A percentile compares a stretch with the other conserved stretches of the same genome.
These are phyloP conservation scores for Tenrec ecaudatus DNA, from an alignment of 2,113 vertebrate genomes.

Conservation along the genomic window DNA sequence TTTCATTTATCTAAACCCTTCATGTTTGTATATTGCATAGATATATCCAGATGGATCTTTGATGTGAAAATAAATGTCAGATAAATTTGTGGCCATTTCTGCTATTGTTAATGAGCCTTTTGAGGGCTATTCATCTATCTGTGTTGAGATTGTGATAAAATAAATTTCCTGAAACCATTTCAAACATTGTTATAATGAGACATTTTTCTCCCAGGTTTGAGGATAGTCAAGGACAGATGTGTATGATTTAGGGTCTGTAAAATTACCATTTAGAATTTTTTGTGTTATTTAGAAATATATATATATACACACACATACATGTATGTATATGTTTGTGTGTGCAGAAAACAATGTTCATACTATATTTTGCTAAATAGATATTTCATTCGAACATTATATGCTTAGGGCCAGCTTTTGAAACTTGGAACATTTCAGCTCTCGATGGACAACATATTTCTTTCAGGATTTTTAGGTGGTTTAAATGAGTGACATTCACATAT, in stretches of 20 bases:
- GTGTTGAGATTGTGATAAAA: background rate
- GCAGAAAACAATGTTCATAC: background rate
- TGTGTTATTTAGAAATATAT: background rate
- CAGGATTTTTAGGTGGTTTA: background rate
- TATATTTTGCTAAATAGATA: background rate
- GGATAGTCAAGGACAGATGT: background rate
- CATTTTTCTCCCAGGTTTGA: background rate
- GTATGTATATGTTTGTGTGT: no score
- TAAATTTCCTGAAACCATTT: background rate
- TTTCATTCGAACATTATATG: background rate
- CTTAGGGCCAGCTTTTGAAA: background rate
- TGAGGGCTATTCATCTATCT: background rate
- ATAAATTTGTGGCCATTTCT: background rate
- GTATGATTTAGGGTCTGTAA: background rate
- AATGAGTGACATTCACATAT: background rate
- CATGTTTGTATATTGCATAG: background rate
- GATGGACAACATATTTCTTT: background rate
- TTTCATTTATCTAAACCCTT: background rate
- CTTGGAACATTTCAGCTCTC: background rate
- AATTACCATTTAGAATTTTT: background rate
- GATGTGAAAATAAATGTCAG: conserved; percentile 26
- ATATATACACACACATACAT: no score
- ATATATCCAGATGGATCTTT: background rate
- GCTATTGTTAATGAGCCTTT: background rate
- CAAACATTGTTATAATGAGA: background rate